A percentile compares a stretch with the other conserved stretches of the same genome.
Conservation (phyloP, 2,113 vertebrate species). For the Poeciliopsis prolifica region DNA sequence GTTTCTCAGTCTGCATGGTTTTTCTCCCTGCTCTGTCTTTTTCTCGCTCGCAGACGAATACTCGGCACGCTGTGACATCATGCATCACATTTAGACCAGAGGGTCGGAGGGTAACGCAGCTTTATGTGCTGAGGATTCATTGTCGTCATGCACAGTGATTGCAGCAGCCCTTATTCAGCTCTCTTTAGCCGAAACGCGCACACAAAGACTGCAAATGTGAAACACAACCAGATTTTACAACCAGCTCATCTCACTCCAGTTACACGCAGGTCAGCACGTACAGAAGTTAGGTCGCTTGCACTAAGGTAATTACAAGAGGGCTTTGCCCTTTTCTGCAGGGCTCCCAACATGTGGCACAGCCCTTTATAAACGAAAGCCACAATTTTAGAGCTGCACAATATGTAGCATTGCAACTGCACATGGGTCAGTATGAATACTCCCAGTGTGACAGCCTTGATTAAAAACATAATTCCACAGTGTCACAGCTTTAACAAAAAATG, state of each 20-base stretch:
- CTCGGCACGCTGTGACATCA: conserved; percentile 62
- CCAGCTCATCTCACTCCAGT: conserved; percentile 13
- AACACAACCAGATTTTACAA: conserved; percentile 24
- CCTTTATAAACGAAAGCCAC: neutral
- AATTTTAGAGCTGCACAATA: neutral
- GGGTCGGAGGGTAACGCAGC: conserved; percentile 63
- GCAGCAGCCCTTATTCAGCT: conserved; percentile 45
- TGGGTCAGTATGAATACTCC: neutral
- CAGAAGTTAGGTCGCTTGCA: conserved; percentile 37
- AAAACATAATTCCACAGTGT: neutral
- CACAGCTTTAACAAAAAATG: neutral
- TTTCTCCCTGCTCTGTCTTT: conserved; percentile 8
- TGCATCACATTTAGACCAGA: conserved; percentile 54
- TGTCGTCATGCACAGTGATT: conserved; percentile 48
- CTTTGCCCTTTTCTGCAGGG: conserved; percentile 19
- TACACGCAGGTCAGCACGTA: conserved; percentile 19
- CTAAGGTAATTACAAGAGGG: conserved; percentile 37
- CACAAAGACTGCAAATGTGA: conserved; percentile 1
- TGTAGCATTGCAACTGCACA: neutral
- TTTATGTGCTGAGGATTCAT: conserved; percentile 50
- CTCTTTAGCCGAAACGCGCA: conserved; percentile 19
- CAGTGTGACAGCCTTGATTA: neutral
- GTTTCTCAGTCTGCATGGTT: conserved; percentile 55
- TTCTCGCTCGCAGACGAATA: conserved; percentile 12
- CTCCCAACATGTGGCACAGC: conserved; percentile 17